Base-by-base conservation (phyloP, 2,113 vertebrate species). In the Isichthys henryi region DNA sequence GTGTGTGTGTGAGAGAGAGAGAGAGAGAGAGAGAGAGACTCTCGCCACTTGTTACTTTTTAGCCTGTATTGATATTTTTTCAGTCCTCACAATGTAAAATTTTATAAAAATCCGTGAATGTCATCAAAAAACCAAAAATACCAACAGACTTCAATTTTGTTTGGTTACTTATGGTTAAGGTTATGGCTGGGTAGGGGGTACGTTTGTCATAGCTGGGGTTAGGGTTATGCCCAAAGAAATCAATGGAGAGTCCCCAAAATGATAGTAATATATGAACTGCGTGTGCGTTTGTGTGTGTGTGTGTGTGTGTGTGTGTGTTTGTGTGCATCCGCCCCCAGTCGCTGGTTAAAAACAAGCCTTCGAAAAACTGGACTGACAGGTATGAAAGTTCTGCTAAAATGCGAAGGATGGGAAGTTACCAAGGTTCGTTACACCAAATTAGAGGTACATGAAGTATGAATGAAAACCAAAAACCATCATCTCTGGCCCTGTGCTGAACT, bases 351-450 rank as follows among this genome's bases (percentile, higher is more conserved):
- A 66, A 66, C n/a, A 11, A 66, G n/a, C n/a, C 62, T n/a, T 9
- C 3, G 1, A 66, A 66, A 27, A 70, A 70, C n/a, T 70, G 62
- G 62, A 70, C 62, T 70, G 62, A 70, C 62, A 70, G 62, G 10
- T 70, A 70, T 70, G 62, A 70, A 70, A 11, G 62, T 70, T 70
- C 62, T 70, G 62, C 62, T 70, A 13, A 70, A 70, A 31, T 52
- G 87, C 23, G 21, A 27, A 43, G n/a, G 87, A 70, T 66, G 45
- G 62, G 89, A 88, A 91, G 66, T 89, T 85, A 90, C 89, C 90
- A 91, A 62, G 82, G 80, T 83, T 43, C 39, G 15, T 83, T 45
- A 83, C 35, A 83, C 80, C 6, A 83, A 45, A 83, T 45, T 39
- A 83, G 43, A 83, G 35, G 80, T 46, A 39, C 62, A 70, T 3